phyloP scores from a whole-genome alignment of 1,140 invertebrate genomes.

The Camponotus pennsylvanicus region DNA sequence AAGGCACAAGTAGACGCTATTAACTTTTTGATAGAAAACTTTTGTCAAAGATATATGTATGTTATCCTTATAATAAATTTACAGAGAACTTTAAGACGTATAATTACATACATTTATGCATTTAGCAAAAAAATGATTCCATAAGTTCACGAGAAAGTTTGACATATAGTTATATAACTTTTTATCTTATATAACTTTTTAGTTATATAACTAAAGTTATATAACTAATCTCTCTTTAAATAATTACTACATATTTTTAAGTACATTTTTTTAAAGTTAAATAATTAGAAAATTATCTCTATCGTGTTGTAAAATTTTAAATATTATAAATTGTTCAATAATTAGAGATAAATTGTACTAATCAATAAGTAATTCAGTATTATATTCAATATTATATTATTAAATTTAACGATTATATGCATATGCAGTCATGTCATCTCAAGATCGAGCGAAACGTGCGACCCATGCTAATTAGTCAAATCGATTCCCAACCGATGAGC shows the following conservation, averaged over 20 bases:
- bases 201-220: neutral
- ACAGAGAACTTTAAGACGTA: neutral
- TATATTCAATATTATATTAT: neutral
- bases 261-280: neutral
- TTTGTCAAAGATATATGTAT: neutral
- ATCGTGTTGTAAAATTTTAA: neutral
- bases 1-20: neutral
- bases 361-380: neutral
- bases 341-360: neutral
- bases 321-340: neutral
- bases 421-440: conserved; percentile 3
- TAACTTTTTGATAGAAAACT: conserved; percentile 6
- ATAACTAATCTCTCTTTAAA: neutral
- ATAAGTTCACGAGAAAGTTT: neutral
- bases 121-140: neutral
- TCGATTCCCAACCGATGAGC: conserved; percentile 23
- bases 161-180: neutral
- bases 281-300: conserved; percentile 5
- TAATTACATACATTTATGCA: neutral
- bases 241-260: neutral
- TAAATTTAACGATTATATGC: neutral
- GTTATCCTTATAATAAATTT: neutral
- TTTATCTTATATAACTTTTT: no score
- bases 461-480: conserved; percentile 34
- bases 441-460: neutral